phyloP scores from a whole-genome alignment of 2,797 vertebrate species.

The Halcyon smyrnensis region DNA sequence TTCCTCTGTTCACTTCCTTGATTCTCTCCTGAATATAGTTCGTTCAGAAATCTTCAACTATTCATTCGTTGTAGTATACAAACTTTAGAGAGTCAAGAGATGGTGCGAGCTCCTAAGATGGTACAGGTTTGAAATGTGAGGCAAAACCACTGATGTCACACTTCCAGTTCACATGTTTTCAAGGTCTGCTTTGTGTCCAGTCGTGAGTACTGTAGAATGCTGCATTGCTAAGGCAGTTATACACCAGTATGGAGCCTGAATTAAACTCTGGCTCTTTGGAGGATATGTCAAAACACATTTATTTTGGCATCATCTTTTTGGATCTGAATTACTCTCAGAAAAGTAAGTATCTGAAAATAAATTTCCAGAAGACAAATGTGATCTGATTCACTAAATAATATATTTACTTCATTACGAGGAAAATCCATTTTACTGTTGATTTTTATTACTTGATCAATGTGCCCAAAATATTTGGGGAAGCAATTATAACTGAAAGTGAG shows the following conservation, averaged over 20 bases:
- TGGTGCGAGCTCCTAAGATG: not conserved
- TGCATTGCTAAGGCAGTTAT: not conserved
- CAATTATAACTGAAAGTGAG: not conserved
- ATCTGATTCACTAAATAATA: not conserved
- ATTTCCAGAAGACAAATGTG: not conserved
- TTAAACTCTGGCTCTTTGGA: not conserved
- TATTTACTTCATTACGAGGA: not conserved
- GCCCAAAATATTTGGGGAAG: not conserved
- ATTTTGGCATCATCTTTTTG: not conserved
- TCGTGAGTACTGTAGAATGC: not conserved
- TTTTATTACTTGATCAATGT: conserved; percentile 5
- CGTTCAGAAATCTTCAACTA: not conserved
- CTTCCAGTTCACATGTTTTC: not conserved
- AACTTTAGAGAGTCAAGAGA: not conserved
- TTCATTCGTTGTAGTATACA: not conserved
- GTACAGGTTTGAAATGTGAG: not conserved
- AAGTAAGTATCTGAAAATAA: not conserved
- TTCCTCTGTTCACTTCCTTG: not conserved
- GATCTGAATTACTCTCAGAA: not conserved
- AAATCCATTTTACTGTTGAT: not conserved
- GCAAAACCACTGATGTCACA: not conserved
- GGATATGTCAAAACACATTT: not conserved
- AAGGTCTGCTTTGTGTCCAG: not conserved
- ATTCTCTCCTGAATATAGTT: not conserved
- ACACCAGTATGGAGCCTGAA: not conserved